Percentiles rank a stretch among this genome's conserved stretches.
Evolutionary conservation across 1,140 invertebrate genomes (phyloP).

Genomic region (Ooceraea biroi): DNA sequence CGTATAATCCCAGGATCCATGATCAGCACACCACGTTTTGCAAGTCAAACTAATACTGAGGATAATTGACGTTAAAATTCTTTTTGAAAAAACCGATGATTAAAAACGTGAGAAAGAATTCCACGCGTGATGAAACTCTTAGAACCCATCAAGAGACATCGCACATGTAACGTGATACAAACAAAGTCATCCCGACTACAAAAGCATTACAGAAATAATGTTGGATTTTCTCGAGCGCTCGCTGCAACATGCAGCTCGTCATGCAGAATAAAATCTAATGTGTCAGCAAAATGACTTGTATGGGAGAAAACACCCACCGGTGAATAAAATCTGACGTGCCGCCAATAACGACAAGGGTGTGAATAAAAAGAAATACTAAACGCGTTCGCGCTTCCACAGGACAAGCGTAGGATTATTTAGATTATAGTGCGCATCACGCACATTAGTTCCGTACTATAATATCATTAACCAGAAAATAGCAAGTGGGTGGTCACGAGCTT

Average conservation of each 20-base stretch:
- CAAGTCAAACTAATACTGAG: constrained; percentile 41
- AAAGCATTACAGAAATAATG: constrained; percentile 9
- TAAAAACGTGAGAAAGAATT: not conserved
- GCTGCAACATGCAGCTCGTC: not conserved
- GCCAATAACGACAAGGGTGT: constrained; percentile 6
- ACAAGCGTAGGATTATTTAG: constrained; percentile 3
- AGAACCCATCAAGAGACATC: constrained; percentile 2
- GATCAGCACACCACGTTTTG: constrained; percentile 13
- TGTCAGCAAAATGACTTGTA: constrained; percentile 11
- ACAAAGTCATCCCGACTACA: constrained; percentile 20
- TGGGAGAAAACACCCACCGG: not conserved
- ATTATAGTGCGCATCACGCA: not conserved
- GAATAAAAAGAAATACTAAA: constrained; percentile 28
- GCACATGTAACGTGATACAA: not conserved
- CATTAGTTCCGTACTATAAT: not conserved
- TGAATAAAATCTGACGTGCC: constrained; percentile 47
- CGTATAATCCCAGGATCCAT: constrained; percentile 37
- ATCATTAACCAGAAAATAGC: constrained; percentile 41
- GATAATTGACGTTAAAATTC: not conserved
- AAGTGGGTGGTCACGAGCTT: constrained; percentile 7
- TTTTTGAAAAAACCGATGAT: constrained; percentile 4
- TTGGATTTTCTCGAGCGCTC: not conserved
- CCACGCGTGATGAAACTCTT: too few species aligned
- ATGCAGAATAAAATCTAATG: constrained; percentile 28
- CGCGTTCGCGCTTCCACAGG: constrained; percentile 6